phyloP scores from a whole-genome alignment of 2,888 invertebrate genomes.

The Pinctada fucata region DNA sequence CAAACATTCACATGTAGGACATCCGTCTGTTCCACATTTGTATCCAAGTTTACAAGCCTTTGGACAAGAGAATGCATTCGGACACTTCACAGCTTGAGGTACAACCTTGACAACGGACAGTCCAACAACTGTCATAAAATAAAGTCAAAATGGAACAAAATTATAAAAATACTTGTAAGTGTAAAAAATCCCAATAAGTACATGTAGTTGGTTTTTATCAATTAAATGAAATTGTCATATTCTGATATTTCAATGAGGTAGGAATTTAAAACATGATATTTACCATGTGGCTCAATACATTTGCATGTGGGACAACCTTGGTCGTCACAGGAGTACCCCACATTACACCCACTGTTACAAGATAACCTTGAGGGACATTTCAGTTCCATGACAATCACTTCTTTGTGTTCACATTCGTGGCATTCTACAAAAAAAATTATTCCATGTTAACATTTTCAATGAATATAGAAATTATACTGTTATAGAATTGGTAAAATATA shows the following conservation, averaged over 20 bases:
- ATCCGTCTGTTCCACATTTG: slow-evolving; percentile 52
- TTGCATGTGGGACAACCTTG: slow-evolving; percentile 55
- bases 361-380: slow-evolving; percentile 44
- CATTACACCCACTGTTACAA: slow-evolving; percentile 48
- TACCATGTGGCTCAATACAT: slow-evolving; percentile 53
- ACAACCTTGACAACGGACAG: slow-evolving; percentile 47
- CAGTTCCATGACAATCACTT: slow-evolving; percentile 36
- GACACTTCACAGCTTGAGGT: slow-evolving; percentile 44
- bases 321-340: slow-evolving; percentile 50
- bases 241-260: too few relatives aligned
- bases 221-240: too few relatives aligned
- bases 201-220: background rate
- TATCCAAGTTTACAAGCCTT: slow-evolving; percentile 51
- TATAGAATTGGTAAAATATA: too few relatives aligned
- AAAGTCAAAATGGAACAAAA: background rate
- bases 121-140: slow-evolving; percentile 48
- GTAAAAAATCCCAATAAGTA: background rate
- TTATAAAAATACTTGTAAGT: background rate
- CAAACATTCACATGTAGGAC: slow-evolving; percentile 52
- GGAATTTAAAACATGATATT: too few relatives aligned
- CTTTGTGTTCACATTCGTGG: background rate
- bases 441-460: too few relatives aligned
- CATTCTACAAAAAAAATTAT: background rate
- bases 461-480: too few relatives aligned
- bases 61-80: slow-evolving; percentile 47